Conservation (phyloP, 2,113 vertebrate genomes). For the Notiomystis cincta region DNA sequence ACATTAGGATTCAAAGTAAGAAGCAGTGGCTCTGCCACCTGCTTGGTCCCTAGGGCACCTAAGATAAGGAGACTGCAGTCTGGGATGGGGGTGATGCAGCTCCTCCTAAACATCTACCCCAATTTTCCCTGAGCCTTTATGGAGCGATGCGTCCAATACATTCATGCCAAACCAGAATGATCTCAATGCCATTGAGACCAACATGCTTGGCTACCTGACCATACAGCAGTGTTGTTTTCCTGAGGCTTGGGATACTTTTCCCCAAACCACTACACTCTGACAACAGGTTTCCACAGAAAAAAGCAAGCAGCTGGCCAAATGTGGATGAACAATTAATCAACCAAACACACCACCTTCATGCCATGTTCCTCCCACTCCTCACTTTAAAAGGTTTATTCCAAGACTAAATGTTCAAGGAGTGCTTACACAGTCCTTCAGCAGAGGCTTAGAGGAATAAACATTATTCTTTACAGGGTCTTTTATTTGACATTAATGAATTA, state of each 20-base stretch:
- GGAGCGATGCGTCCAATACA: not conserved
- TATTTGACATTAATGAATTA: constrained; percentile 17
- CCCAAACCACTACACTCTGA: not conserved
- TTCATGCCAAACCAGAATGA: fast-evolving
- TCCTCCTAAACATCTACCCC: not conserved
- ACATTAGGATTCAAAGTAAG: not conserved
- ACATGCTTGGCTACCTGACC: not conserved
- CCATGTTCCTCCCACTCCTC: not conserved
- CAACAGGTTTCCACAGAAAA: not conserved
- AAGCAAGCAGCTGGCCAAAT: not conserved
- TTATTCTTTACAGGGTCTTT: not conserved
- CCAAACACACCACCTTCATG: fast-evolving
- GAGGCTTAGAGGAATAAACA: not conserved
- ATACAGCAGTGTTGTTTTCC: not conserved
- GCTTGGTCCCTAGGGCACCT: not conserved
- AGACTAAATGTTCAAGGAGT: not conserved
- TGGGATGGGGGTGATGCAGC: not conserved
- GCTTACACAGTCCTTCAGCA: not conserved
- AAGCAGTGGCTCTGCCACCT: not conserved
- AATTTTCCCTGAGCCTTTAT: not conserved
- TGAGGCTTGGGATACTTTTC: not conserved
- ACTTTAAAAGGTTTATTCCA: not conserved
- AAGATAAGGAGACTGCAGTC: not conserved
- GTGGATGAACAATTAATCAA: not conserved
- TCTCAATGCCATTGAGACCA: not conserved